Evolutionary conservation across 2,113 vertebrate species (phyloP), one percentile per base, ranked within the genome.

Genomic region (Passer montanus): DNA sequence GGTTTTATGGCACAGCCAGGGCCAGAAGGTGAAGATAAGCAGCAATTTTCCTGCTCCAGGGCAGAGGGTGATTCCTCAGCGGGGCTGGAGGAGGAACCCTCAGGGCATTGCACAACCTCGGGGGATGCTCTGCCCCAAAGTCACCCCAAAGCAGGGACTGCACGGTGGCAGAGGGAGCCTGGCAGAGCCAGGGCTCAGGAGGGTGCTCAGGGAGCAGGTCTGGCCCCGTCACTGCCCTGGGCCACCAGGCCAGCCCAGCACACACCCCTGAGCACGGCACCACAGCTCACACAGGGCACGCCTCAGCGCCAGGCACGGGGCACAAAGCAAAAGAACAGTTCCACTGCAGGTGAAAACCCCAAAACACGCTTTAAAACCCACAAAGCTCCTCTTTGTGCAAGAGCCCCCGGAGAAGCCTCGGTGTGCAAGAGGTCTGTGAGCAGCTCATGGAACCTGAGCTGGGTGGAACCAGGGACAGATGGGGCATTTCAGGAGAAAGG

Each of bases 281-380:
- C 1, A 4, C 28, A 21, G 70, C 0, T 3, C 5, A 1, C 39
- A 4, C 24, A 46, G 8, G 2, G 13, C 49, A 53, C 35, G 31
- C 46, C 35, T 13, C 67, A 4, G 2, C 4, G 13, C 10, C 56
- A 26, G 0, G 12, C 11, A 31, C 0, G 7, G 41, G 37, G 28
- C 26, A 43, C 28, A 63, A 84, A 89, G 46, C 0, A 4, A 59
- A 23, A 70, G 9, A 1, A 33, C 27, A 31, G 44, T 5, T 16
- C 9, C 1, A 47, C 1, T 5, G 13, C 24, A 28, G 33, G 39
- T 41, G 47, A 58, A 20, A 23, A 4, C 3, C 9, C 33, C 59
- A 11, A 46, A 66, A 16, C 6, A 30, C 4, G 3, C 28, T 35
- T 8, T 7, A 30, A 44, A 47, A 4, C 3, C 27, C 78, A 53